Percentiles rank a stretch among this genome's conserved stretches.
Conservation (phyloP, 2,113 vertebrate genomes). For the Chauna torquata region DNA sequence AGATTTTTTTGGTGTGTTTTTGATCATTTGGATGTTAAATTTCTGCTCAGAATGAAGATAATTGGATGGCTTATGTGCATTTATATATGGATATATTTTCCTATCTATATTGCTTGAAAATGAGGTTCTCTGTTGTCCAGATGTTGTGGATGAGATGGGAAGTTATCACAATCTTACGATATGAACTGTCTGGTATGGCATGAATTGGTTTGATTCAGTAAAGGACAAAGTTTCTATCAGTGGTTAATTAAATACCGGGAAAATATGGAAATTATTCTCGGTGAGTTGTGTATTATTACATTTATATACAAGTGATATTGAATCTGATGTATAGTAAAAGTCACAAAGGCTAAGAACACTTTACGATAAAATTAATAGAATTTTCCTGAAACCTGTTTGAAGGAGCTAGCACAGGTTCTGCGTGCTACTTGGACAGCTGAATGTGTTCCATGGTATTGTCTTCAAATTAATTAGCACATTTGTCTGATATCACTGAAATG, state of each 20-base stretch:
- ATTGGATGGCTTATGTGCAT: neutral
- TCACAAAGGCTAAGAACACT: neutral
- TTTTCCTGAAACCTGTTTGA: neutral
- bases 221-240: neutral
- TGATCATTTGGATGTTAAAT: neutral
- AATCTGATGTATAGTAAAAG: neutral
- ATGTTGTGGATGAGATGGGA: neutral
- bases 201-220: neutral
- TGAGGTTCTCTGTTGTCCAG: neutral
- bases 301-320: neutral
- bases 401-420: neutral
- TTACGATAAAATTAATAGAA: neutral
- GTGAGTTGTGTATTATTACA: neutral
- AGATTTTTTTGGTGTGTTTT: neutral
- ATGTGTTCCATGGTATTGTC: neutral
- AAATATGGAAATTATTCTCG: neutral
- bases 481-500: neutral
- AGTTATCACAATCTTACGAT: neutral
- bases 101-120: neutral
- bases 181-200: neutral
- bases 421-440: neutral
- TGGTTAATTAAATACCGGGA: neutral
- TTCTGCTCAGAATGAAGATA: neutral
- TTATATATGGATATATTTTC: neutral
- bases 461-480: constrained; percentile 25